Conservation (phyloP, 2,888 invertebrate species). For the Drosophila leonis region DNA sequence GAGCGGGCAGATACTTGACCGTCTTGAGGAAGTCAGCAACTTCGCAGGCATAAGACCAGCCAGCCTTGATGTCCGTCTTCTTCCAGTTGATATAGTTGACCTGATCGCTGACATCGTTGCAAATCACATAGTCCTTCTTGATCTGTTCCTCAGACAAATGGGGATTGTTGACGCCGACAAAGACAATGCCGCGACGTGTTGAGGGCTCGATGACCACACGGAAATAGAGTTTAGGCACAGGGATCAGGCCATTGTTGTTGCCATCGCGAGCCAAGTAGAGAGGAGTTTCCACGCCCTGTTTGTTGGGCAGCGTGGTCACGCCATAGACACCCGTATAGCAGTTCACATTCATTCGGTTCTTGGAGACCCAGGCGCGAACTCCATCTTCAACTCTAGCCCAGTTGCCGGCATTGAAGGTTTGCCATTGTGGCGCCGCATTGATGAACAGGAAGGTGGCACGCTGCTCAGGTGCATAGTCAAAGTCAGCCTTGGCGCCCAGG, state of each 20-base stretch:
- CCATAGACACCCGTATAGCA: slow-evolving; percentile 88
- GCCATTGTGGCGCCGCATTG: slow-evolving; percentile 88
- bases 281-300: slow-evolving; percentile 80
- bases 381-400: slow-evolving; percentile 87
- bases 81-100: slow-evolving; percentile 82
- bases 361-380: slow-evolving; percentile 82
- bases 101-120: slow-evolving; percentile 78
- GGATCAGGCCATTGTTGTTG: slow-evolving; percentile 85
- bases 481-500: slow-evolving; percentile 86
- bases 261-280: slow-evolving; percentile 83
- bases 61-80: slow-evolving; percentile 73
- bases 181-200: slow-evolving; percentile 86
- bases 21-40: slow-evolving; percentile 75
- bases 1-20: slow-evolving; percentile 73
- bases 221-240: slow-evolving; percentile 87
- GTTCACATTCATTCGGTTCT: slow-evolving; percentile 82
- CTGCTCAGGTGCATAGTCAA: slow-evolving; percentile 86
- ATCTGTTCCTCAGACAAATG: slow-evolving; percentile 81
- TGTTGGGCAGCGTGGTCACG: slow-evolving; percentile 86
- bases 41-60: slow-evolving; percentile 83
- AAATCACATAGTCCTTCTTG: slow-evolving; percentile 77
- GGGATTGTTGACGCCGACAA: slow-evolving; percentile 86
- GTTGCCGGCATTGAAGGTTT: slow-evolving; percentile 87
- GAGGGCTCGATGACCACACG: slow-evolving; percentile 87
- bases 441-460: slow-evolving; percentile 87